Evolutionary conservation across 2,888 invertebrate genomes (phyloP), one percentile per base, ranked within the genome.

Genomic region (Zhuqinia jingwanae): DNA sequence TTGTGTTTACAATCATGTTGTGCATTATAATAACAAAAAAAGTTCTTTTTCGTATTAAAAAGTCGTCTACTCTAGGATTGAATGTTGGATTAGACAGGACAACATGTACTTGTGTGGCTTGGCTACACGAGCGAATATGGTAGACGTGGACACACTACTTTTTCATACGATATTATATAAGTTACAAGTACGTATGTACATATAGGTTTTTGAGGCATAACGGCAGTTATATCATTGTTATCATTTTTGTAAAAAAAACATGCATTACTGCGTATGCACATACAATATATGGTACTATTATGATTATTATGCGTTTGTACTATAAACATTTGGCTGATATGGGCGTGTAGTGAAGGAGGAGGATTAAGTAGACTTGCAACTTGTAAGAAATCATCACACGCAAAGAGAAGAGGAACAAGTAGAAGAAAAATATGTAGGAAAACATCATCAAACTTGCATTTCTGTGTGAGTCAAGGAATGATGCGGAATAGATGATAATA

Each of bases 1-100:
- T 45, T 50, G 25, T 73, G 73, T 73, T 73, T 73, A 73, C 73
- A 73, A 73, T 53, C 27, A 73, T 27, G 30, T 30, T 47, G n/a
- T 53, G 45, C 30, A 17, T 45, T 68, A 68, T 45, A 68, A 20
- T 22, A 22, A 45, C 22, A 11, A 42, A 20, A 68, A 45, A 13
- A 45, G 20, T 13, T 45, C 45, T 60, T 60, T 60, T 36, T 30
- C 60, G 27, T 20, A 36, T 11, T 20, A 68, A 68, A 45, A 53
- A 50, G n/a, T n/a, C n/a, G n/a, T 53, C 30, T 68, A 53, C 17
- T 63, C n/a, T 53, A 3, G 30, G 36, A 42, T n/a, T 30, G 56
- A 68, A 1, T 20, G 45, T 8, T 17, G 58, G 2, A 22, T 58
- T 56, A n/a, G 6, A 22, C 17, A 17, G 2, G 47, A 47, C 47